Base-by-base conservation (phyloP, 2,797 vertebrate genomes). In the Garrulus glandarius region DNA sequence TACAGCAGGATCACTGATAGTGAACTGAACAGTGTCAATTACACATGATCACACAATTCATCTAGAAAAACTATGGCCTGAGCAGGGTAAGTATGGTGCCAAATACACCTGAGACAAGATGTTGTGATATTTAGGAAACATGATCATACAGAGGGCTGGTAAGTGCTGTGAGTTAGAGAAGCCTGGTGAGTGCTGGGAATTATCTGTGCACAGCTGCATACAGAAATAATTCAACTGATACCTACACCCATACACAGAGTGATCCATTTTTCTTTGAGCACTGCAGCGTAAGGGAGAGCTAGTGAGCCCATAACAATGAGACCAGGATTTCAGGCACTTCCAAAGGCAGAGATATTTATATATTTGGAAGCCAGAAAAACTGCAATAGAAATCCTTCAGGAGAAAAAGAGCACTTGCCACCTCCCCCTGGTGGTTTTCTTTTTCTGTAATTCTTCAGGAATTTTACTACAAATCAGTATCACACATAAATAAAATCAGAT, bases 381-480 rank as follows among this genome's bases (percentile, higher is more conserved):
- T 65, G 64, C 30, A 29, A 9, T 0, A 5, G 26, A 46, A 92
- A 83, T 47, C 14, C 32, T 57, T 55, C n/a, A 57, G 15, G 7
- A 78, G 5, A 77, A 20, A 84, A 63, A 24, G 7, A 75, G 6
- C 29, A 34, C 6, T 21, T 44, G 27, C 10, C 24, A 27, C 32
- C 32, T 49, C 7, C 7, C 13, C 9, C 18, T 12, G 7, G 3
- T 3, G 26, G 6, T 6, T 41, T 15, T 19, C 30, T 53, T 53
- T 37, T 59, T 1, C 46, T 56, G 0, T 22, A 78, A 50, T 71
- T 59, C 41, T 68, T 30, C 0, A 3, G 3, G 26, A 7, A 21
- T 82, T 76, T 57, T 67, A 77, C 17, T 65, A 12, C 23, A 47
- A 91, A 27, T 36, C 36, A 67, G 9, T 10, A 71, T 57, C 34